phyloP scores from a whole-genome alignment of 2,797 vertebrate genomes.

The Sebastes cheni region DNA sequence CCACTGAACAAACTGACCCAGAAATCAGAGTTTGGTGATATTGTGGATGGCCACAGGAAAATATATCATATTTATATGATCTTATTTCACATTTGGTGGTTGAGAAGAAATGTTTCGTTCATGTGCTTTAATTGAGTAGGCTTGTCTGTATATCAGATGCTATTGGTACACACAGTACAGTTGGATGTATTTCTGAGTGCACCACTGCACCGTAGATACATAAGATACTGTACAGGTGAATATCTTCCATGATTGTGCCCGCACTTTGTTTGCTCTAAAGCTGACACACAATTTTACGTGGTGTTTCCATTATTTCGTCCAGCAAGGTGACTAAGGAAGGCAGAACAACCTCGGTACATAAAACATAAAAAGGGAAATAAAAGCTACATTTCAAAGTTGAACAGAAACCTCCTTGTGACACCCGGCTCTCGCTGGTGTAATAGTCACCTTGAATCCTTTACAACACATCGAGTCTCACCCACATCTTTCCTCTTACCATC shows the following conservation, averaged over 20 bases:
- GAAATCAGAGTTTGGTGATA: not conserved
- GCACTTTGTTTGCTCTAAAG: not conserved
- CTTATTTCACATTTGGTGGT: not conserved
- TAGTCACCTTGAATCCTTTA: constrained; percentile 1
- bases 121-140: not conserved
- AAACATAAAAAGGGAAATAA: not conserved
- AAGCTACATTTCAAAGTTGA: not conserved
- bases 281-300: not conserved
- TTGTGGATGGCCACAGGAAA: not conserved
- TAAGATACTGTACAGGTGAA: not conserved
- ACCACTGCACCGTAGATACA: not conserved
- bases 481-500: constrained; percentile 31
- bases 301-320: not conserved
- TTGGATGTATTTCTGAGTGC: not conserved
- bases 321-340: not conserved
- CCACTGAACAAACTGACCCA: not conserved
- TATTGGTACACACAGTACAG: not conserved
- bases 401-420: constrained; percentile 7
- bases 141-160: not conserved
- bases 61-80: not conserved
- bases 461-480: constrained; percentile 28
- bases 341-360: not conserved
- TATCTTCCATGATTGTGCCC: not conserved
- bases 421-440: constrained; percentile 8
- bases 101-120: not conserved